Base-by-base conservation (phyloP, 2,797 vertebrate genomes). In the Morelia viridis region DNA sequence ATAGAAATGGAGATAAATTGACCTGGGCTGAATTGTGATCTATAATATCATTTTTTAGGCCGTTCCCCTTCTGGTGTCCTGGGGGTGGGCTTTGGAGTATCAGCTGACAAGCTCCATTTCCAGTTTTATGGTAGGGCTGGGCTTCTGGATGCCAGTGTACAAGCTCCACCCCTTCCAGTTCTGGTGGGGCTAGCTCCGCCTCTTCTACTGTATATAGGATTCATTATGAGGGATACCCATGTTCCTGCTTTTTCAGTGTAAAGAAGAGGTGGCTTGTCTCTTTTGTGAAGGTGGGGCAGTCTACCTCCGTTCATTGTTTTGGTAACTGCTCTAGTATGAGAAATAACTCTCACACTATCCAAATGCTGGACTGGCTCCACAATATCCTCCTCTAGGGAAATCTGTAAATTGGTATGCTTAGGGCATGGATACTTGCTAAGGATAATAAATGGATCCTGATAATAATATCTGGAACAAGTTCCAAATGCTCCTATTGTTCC, bases 371-470 rank as follows among this genome's bases (percentile, higher is more conserved):
- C 22, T 68, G 7, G n/a, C 61, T 94, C 88, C 57, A n/a, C 87
- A 88, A 53, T 53, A 57, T 62, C 62, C 62, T 71, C 62, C 50
- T 57, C 46, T 57, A 85, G 50, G 46, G 85, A 85, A 90, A 91
- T 35, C 64, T 57, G 31, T 91, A 13, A 90, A 89, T 58, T 53
- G 11, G 35, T 68, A 22, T 24, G 57, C 61, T 90, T 71, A 92
- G 91, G 89, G 65, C 35, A 94, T 87, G 61, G 89, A 84, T 53
- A 76, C 26, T 22, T 65, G 61, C 57, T 89, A 88, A 85, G 83
- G 94, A 92, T 89, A 89, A 86, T 90, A 89, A 88, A 87, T 80
- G 84, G 94, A 88, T 91, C 95, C 95, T 93, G 91, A 68, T 91
- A 92, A 90, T 89, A 92, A 91, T 91, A 50, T 22, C 60, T 93